phyloP scores from a whole-genome alignment of 2,113 vertebrate genomes.

The Cynoglossus semilaevis region DNA sequence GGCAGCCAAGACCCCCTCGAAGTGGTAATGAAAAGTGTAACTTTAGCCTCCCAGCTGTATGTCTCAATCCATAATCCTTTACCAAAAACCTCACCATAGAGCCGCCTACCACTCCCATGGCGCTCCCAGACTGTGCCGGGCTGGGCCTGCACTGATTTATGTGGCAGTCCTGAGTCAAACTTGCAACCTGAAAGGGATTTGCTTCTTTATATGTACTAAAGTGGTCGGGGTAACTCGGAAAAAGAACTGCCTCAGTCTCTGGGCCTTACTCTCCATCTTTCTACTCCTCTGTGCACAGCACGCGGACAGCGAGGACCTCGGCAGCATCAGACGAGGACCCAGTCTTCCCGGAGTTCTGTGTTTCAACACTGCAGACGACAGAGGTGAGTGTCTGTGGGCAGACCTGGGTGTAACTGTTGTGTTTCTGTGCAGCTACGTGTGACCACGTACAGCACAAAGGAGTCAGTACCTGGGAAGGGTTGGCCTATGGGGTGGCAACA shows the following conservation, averaged over 20 bases:
- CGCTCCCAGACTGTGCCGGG: constrained; percentile 69
- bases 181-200: constrained; percentile 72
- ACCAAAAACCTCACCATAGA: constrained; percentile 74
- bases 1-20: constrained; percentile 77
- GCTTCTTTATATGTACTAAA: constrained; percentile 62
- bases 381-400: constrained; percentile 63
- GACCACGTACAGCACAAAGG: constrained; percentile 1
- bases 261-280: constrained; percentile 44
- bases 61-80: constrained; percentile 82
- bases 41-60: constrained; percentile 81
- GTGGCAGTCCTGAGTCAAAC: constrained; percentile 68
- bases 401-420: constrained; percentile 18
- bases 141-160: constrained; percentile 72
- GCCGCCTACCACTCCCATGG: constrained; percentile 79
- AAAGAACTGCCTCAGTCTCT: constrained; percentile 50
- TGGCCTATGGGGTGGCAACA: constrained; percentile 20
- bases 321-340: constrained; percentile 36
- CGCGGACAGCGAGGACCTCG: constrained; percentile 53
- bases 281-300: constrained; percentile 37
- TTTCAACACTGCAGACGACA: constrained; percentile 52
- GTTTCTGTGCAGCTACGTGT: constrained; percentile 3
- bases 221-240: constrained; percentile 63
- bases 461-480: constrained; percentile 17
- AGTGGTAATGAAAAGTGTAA: constrained; percentile 81
- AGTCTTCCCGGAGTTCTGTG: constrained; percentile 39